Base-by-base conservation (phyloP, 37 sponge, comb jelly and placozoan genomes). In the Tethya wilhelma region DNA sequence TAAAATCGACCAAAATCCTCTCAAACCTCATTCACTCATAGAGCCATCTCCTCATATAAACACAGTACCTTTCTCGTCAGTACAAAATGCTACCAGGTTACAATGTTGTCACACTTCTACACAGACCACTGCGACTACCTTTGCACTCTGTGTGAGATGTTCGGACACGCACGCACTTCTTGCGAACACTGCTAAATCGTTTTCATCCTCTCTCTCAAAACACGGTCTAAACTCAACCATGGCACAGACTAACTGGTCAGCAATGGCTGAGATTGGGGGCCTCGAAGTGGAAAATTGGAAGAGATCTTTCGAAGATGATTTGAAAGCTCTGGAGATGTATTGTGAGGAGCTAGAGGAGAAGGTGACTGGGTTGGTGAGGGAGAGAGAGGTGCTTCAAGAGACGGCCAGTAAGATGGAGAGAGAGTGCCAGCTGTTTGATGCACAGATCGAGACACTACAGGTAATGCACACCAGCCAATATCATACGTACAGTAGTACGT, bases 71-170 rank as follows among this genome's bases (percentile, higher is more conserved):
- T 37, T 4, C 7, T 36, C 38, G 2, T 11, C 69, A 7, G 1
- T 75, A 41, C 25, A 56, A 12, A 59, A 57, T 0, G 26, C 6
- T n/a, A 41, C 39, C 49, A 62, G 36, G n/a, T n/a, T n/a, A n/a
- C n/a, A n/a, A n/a, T n/a, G n/a, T n/a, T n/a, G n/a, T n/a, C n/a
- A n/a, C 40, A 62, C 71, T 6, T 62, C 78, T 7, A 72, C 78
- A 0, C 91, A 90, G 68, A 85, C 91, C 2, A 64, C 77, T 0
- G 91, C 85, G 36, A 90, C 91, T 20, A 63, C 77, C 7, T 80
- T 90, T 42, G 75, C 91, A n/a, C 57, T 72, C 30, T 90, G 91
- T 71, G 77, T 65, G 2, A 57, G 74, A 36, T 90, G 91, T 43
- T 32, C 40, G 23, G 77, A 60, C 30, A 68, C 69, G 8, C 69